A percentile compares a stretch with the other conserved stretches of the same genome.
phyloP scores from a whole-genome alignment of 1,140 invertebrate species.

The Hypothenemus hampei region DNA sequence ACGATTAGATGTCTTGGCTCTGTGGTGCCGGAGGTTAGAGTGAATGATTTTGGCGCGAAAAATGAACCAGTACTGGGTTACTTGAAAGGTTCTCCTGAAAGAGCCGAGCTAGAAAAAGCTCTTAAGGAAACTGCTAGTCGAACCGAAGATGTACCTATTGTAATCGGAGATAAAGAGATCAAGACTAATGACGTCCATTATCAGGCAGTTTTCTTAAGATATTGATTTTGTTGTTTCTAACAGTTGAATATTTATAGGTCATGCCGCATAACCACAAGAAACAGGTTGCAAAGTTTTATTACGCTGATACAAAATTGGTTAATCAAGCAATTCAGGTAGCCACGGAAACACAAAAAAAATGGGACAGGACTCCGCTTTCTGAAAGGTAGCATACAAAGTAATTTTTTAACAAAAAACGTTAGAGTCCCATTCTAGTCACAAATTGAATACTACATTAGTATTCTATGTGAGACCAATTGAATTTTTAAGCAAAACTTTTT shows the following conservation, averaged over 20 bases:
- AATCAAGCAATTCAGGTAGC: slow-evolving; percentile 81
- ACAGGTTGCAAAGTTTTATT: slow-evolving; percentile 88
- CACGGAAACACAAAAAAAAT: slow-evolving; percentile 70
- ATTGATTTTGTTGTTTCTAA: background rate
- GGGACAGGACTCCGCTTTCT: slow-evolving; percentile 75
- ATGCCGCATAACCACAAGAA: slow-evolving; percentile 85
- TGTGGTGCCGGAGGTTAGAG: slow-evolving; percentile 56
- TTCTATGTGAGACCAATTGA: too few species aligned
- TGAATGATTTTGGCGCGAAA: slow-evolving; percentile 65
- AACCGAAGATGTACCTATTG: slow-evolving; percentile 82
- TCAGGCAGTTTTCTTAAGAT: slow-evolving; percentile 57
- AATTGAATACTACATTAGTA: too few species aligned
- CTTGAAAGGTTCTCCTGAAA: slow-evolving; percentile 76
- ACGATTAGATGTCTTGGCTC: slow-evolving; percentile 41
- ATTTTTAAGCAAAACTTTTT: too few species aligned
- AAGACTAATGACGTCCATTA: slow-evolving; percentile 68
- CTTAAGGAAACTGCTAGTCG: slow-evolving; percentile 61
- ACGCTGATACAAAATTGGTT: slow-evolving; percentile 78
- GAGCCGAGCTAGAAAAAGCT: slow-evolving; percentile 66
- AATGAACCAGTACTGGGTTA: slow-evolving; percentile 83
- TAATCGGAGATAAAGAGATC: slow-evolving; percentile 86
- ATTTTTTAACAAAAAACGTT: background rate
- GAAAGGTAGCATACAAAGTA: too few species aligned
- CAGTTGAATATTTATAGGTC: slow-evolving; percentile 45
- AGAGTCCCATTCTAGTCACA: too few species aligned